Base-by-base conservation (phyloP, 2,113 vertebrate species). In the Perccottus glenii region DNA sequence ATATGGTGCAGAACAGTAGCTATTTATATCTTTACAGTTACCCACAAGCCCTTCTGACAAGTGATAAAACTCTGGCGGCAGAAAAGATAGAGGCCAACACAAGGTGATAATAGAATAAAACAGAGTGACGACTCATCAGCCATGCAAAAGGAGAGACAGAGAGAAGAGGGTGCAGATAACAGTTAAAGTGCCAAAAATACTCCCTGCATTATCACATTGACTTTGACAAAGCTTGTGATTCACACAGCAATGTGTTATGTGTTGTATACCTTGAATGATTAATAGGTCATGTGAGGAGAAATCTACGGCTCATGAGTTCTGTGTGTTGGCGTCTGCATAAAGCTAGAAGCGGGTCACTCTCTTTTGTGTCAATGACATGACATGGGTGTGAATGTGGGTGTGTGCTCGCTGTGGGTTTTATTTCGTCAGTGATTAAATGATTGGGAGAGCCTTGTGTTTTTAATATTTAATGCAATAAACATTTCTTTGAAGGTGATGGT, bases 11-110 rank as follows among this genome's bases (percentile, higher is more conserved):
- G 66, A 78, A 43, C 57, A 32, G 64, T 11, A 51, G 75, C 80
- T 86, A 83, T 88, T 86, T 75, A 70, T 86, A 85, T 35, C n/a
- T 51, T 67, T 46, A 46, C 70, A 60, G 67, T 66, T 62, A 63
- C 15, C 33, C 44, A 19, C 55, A 77, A 77, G 75, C 49, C 60
- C 80, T 78, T 72, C 62, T 38, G 11, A 67, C 66, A 44, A 64
- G 50, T 49, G 73, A 81, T 75, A 80, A 67, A 11, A 38, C 48
- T 48, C 47, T 15, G 11, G 40, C 61, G 14, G 58, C 15, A 61
- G 43, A 65, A 19, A 48, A 40, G 64, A 68, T 14, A 67, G 9
- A 48, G 43, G 43, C 27, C 12, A 33, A 11, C 19, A 52, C 27
- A 10, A 55, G 5, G 52, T n/a, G 52, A 55, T 55, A 55, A 53